Base-by-base conservation (phyloP, 2,113 vertebrate genomes). In the Sander vitreus region DNA sequence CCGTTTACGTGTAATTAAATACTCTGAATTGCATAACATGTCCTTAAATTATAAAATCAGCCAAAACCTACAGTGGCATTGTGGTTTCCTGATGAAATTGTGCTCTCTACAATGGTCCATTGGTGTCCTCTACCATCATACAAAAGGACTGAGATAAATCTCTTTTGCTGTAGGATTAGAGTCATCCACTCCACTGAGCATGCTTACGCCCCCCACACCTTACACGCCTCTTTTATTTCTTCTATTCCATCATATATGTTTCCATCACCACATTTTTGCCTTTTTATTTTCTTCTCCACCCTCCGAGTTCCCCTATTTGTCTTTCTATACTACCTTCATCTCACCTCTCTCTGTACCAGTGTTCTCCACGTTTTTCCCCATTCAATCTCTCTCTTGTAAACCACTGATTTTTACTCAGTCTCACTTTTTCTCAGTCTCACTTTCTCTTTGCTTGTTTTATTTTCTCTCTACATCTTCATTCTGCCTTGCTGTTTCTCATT, bases 111-210 rank as follows among this genome's bases (percentile, higher is more conserved):
- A 58, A 80, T 57, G 78, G 78, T 80, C 80, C 63, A 72, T 66
- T 36, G 53, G 70, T 84, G 85, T 91, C 90, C 92, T 90, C 77
- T 83, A 63, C 62, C 67, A 74, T 81, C 70, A 71, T 3, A 23
- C 55, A 36, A 58, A 73, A 88, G 68, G 88, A 83, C 70, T 19
- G n/a, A 75, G 55, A 87, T 91, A 89, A 88, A 90, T 88, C 84
- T 86, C 43, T n/a, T 57, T 71, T 21, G 68, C 76, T 84, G 77
- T 54, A 51, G 78, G 65, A 85, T 86, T 66, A 88, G 16, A 67
- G 64, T 76, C 78, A 63, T 53, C 23, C 73, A 83, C 65, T 80
- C 81, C 59, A 65, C 59, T 60, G 81, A 85, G 70, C 80, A 54
- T 62, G 75, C 76, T 75, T 59, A 23, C 60, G 57, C 48, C 54